Percentiles rank a stretch among this genome's conserved stretches.
Conservation (phyloP, 2,113 vertebrate genomes). For the Anoura caudifer region DNA sequence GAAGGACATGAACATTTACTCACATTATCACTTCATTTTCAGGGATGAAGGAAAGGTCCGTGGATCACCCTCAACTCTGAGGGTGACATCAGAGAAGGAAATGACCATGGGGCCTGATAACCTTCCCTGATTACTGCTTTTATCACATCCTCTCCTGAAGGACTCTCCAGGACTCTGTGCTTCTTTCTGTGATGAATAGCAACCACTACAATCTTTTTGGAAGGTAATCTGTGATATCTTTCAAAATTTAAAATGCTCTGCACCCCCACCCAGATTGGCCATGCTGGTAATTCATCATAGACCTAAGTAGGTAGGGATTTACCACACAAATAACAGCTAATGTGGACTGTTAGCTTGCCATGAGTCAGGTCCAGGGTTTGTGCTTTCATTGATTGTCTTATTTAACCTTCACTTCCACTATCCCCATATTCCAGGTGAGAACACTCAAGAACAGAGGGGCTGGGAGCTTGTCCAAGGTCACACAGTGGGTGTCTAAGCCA, state of each 20-base stretch:
- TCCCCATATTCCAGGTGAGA: neutral
- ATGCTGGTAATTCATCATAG: neutral
- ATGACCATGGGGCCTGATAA: neutral
- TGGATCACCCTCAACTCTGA: neutral
- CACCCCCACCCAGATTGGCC: neutral
- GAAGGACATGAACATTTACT: neutral
- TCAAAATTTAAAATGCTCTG: neutral
- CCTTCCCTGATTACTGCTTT: neutral
- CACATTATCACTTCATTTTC: neutral
- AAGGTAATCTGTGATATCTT: neutral
- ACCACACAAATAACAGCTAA: rapidly evolving
- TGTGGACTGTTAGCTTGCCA: rapidly evolving
- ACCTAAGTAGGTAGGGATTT: rapidly evolving
- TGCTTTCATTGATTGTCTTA: too few relatives aligned
- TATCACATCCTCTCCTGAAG: neutral
- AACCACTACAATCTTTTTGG: neutral
- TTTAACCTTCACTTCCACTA: neutral
- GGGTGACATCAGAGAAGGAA: neutral
- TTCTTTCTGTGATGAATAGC: neutral
- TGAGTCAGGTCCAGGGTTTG: neutral
- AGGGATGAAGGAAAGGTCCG: neutral
- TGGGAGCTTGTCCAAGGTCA: neutral
- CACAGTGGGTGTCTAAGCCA: neutral
- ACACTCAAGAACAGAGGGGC: neutral
- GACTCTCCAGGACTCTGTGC: neutral